These are phyloP conservation scores for Lacanobia oleracea DNA, from an alignment of 2,888 invertebrate genomes.

Conservation along the genomic window DNA sequence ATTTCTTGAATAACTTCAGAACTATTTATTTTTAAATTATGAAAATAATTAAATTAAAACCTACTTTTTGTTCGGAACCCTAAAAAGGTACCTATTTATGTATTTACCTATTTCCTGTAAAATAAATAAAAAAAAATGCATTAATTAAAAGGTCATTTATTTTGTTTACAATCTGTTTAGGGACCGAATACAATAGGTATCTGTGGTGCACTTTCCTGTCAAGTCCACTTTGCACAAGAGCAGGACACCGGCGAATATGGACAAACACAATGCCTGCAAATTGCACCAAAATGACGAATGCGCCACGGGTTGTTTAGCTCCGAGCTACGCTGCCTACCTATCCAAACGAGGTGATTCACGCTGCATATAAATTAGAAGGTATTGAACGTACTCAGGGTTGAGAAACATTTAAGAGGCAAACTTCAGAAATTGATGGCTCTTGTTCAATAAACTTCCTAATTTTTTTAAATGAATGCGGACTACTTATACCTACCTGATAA, in stretches of 20 bases:
- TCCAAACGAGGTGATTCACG: constrained; percentile 52
- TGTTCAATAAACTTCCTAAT: neutral
- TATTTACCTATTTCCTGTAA: no score
- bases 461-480: no score
- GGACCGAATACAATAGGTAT: constrained; percentile 18
- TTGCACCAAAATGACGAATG: constrained; percentile 74
- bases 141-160: neutral
- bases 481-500: neutral
- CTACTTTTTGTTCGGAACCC: no score
- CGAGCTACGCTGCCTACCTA: constrained; percentile 14
- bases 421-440: neutral
- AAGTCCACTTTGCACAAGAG: constrained; percentile 63
- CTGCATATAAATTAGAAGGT: constrained; percentile 42
- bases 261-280: constrained; percentile 75
- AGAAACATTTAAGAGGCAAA: neutral
- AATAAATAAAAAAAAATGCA: no score
- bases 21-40: no score
- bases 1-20: no score
- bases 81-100: no score
- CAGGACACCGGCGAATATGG: constrained; percentile 73
- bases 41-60: no score
- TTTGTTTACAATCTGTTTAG: neutral
- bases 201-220: constrained; percentile 61
- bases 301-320: constrained; percentile 51
- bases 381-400: constrained; percentile 17